phyloP scores from a whole-genome alignment of 2,888 invertebrate species.

The Crossocerus cetratus region DNA sequence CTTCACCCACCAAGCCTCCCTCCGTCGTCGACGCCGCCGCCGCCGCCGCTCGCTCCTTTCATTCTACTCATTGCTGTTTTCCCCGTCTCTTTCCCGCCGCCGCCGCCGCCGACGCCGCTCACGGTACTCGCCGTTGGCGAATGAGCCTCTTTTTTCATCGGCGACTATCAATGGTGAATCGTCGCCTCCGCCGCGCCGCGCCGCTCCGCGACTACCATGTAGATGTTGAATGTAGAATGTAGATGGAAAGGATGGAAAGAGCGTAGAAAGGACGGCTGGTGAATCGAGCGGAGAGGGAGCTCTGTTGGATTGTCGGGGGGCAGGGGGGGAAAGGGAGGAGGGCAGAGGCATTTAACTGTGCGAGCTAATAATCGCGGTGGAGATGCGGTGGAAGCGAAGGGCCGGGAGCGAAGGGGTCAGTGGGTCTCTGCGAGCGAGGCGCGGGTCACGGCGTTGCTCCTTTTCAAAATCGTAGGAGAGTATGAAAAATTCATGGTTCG shows the following conservation, averaged over 20 bases:
- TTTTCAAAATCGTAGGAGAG: slow-evolving; percentile 56
- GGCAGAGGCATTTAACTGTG: neutral
- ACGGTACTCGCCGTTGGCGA: slow-evolving; percentile 1
- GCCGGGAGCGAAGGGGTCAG: slow-evolving; percentile 31
- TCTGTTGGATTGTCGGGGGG: neutral
- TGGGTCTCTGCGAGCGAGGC: slow-evolving; percentile 52
- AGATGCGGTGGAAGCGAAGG: too few relatives aligned
- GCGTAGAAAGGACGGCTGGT: neutral
- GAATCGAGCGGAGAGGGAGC: neutral
- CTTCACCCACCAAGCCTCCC: slow-evolving; percentile 10
- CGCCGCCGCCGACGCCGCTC: slow-evolving; percentile 10
- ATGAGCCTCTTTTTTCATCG: slow-evolving; percentile 19
- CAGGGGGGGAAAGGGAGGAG: neutral
- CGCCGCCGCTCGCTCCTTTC: slow-evolving; percentile 42
- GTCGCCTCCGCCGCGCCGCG: neutral
- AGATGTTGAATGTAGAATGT: too few relatives aligned
- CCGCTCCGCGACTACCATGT: too few relatives aligned
- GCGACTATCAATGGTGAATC: slow-evolving; percentile 41
- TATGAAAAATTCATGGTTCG: slow-evolving; percentile 68
- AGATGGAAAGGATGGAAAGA: neutral
- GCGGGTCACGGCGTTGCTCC: slow-evolving; percentile 21
- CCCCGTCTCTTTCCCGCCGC: slow-evolving; percentile 15
- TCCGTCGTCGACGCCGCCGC: slow-evolving; percentile 13
- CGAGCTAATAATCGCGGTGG: too few relatives aligned
- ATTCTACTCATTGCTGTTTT: slow-evolving; percentile 50